Conservation (phyloP, 2,797 vertebrate genomes). For the Florisuga fusca region DNA sequence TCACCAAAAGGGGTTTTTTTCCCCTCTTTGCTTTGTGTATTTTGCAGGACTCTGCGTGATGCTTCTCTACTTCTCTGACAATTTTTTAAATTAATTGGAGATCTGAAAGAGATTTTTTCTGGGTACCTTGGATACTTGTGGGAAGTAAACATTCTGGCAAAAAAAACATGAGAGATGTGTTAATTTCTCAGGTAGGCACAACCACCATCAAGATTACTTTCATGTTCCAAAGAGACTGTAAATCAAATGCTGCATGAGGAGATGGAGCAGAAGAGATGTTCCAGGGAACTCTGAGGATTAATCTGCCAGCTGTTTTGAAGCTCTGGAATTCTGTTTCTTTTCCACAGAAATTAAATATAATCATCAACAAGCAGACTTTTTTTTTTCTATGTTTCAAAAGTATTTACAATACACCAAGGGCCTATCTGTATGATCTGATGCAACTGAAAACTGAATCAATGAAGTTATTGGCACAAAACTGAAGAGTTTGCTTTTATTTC, state of each 20-base stretch:
- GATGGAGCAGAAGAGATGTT: not conserved
- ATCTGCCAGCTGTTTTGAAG: not conserved
- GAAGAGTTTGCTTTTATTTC: not conserved
- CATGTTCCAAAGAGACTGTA: not conserved
- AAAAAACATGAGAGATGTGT: not conserved
- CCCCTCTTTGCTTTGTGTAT: not conserved
- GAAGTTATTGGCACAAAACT: not conserved
- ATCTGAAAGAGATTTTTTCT: not conserved
- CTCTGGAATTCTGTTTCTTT: not conserved
- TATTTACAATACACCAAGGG: not conserved
- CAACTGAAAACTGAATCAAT: not conserved
- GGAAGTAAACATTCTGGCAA: not conserved
- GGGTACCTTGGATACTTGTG: not conserved
- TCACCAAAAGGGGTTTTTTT: not conserved
- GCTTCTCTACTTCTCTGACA: not conserved
- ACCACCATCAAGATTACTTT: not conserved
- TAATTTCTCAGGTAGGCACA: not conserved
- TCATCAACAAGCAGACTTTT: not conserved
- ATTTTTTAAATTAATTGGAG: not conserved
- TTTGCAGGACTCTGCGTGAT: not conserved
- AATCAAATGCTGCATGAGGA: not conserved
- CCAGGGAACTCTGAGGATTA: not conserved
- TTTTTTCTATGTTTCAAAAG: not conserved
- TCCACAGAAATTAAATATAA: not conserved
- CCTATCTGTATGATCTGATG: not conserved